Percentiles rank a stretch among this genome's conserved stretches.
phyloP scores from a whole-genome alignment of 2,113 vertebrate genomes.

The Puntigrus tetrazona region DNA sequence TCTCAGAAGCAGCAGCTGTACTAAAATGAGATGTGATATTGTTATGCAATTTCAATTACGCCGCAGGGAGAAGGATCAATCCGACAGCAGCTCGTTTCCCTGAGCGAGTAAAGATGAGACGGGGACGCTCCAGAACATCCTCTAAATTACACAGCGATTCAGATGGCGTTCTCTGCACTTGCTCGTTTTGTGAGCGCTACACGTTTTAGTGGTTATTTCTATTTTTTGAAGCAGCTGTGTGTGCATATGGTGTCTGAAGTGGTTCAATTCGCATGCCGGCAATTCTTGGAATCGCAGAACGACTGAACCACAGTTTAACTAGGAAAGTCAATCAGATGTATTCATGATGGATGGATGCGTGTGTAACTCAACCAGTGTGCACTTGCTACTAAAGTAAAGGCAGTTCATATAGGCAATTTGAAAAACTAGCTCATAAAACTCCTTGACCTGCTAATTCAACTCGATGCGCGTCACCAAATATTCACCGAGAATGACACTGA shows the following conservation, averaged over 20 bases:
- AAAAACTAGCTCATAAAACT: background rate
- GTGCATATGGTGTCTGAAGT: background rate
- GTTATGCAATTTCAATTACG: slow-evolving; percentile 46
- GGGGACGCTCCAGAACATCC: slow-evolving; percentile 1
- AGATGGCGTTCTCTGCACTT: background rate
- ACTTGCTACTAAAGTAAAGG: background rate
- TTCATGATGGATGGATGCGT: background rate
- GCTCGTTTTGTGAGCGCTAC: slow-evolving; percentile 3
- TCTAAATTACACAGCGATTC: slow-evolving; percentile 1
- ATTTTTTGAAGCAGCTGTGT: slow-evolving; percentile 17
- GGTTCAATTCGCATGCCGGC: background rate
- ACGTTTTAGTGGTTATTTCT: background rate
- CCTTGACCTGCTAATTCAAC: slow-evolving; percentile 35
- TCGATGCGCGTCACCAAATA: background rate
- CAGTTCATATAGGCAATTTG: background rate
- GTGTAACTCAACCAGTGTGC: background rate
- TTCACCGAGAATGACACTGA: background rate
- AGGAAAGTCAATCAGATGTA: slow-evolving; percentile 3
- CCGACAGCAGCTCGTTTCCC: slow-evolving; percentile 2
- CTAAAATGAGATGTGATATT: slow-evolving; percentile 40
- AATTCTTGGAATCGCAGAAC: background rate
- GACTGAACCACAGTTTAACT: background rate
- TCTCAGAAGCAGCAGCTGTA: slow-evolving; percentile 12
- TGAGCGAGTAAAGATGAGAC: slow-evolving; percentile 8
- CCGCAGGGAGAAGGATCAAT: slow-evolving; percentile 31